Evolutionary conservation across 2,888 invertebrate species (phyloP).

Genomic region (Agapostemon virescens): DNA sequence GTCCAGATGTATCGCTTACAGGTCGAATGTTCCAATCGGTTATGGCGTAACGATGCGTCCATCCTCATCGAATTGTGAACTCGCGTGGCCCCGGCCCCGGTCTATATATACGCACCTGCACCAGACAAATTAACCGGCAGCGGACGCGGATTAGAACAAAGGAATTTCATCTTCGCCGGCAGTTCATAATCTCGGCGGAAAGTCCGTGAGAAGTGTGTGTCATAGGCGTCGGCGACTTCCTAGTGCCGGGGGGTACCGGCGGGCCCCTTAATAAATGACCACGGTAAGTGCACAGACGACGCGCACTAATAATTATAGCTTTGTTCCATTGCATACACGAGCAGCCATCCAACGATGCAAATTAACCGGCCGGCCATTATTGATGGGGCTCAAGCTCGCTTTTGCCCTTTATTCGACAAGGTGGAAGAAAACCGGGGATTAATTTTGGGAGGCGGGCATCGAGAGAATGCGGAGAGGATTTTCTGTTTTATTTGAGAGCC

Average conservation of each 20-base stretch:
- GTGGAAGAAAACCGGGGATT: conserved; percentile 39
- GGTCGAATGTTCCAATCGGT: conserved; percentile 11
- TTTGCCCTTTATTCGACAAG: conserved; percentile 37
- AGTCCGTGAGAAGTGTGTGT: conserved; percentile 37
- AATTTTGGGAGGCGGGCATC: conserved; percentile 22
- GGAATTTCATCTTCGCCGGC: conserved; percentile 72
- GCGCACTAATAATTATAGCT: conserved; percentile 80
- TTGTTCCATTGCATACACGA: conserved; percentile 70
- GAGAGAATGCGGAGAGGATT: conserved; percentile 14
- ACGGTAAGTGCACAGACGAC: conserved; percentile 76
- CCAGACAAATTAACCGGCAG: conserved; percentile 64
- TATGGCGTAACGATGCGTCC: not conserved
- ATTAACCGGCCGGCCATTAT: conserved; percentile 66
- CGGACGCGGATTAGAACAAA: conserved; percentile 58
- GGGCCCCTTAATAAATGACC: conserved; percentile 76
- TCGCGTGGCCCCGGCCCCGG: conserved; percentile 33
- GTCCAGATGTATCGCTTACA: not conserved
- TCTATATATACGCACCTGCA: conserved; percentile 57
- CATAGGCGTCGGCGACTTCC: conserved; percentile 41
- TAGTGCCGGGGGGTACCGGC: conserved; percentile 40
- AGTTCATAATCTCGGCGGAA: conserved; percentile 57
- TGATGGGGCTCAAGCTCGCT: conserved; percentile 37
- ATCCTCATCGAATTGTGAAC: conserved; percentile 39
- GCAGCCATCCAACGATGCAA: conserved; percentile 70
- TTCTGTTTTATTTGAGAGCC: conserved; percentile 17